These are phyloP conservation scores for Anarsia innoxiella DNA, from an alignment of 2,888 invertebrate genomes.

Conservation along the genomic window DNA sequence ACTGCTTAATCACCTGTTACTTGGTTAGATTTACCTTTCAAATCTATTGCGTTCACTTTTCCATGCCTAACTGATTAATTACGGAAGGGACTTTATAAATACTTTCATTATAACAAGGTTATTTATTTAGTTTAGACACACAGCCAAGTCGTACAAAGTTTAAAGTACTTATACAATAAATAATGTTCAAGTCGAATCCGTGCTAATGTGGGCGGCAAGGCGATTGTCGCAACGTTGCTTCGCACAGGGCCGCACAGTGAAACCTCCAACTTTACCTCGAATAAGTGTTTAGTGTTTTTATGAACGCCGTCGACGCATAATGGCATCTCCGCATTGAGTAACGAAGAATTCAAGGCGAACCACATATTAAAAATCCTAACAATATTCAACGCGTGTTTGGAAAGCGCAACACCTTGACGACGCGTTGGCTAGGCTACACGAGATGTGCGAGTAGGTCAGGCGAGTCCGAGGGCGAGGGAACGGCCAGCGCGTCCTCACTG, in stretches of 20 bases:
- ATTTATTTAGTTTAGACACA: too few species aligned
- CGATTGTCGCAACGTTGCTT: conserved; percentile 31
- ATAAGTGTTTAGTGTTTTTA: conserved; percentile 44
- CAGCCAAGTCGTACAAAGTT: background rate
- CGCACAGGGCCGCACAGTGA: conserved; percentile 30
- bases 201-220: conserved; percentile 29
- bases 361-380: conserved; percentile 55
- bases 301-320: conserved; percentile 36
- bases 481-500: conserved; percentile 30
- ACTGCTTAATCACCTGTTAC: conserved; percentile 4
- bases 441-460: conserved; percentile 12
- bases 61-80: conserved; percentile 32
- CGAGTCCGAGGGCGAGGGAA: conserved; percentile 18
- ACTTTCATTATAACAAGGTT: conserved; percentile 1
- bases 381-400: conserved; percentile 51
- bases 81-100: conserved; percentile 20
- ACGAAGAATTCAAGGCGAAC: conserved; percentile 56
- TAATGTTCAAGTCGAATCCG: background rate
- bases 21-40: conserved; percentile 6
- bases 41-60: conserved; percentile 25
- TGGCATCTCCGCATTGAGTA: conserved; percentile 57
- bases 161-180: background rate
- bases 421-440: background rate
- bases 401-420: conserved; percentile 45
- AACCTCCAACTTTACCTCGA: conserved; percentile 40